Evolutionary conservation across 2,888 invertebrate species (phyloP), one percentile per base, ranked within the genome.

Genomic region (Diachrysia chrysitis): DNA sequence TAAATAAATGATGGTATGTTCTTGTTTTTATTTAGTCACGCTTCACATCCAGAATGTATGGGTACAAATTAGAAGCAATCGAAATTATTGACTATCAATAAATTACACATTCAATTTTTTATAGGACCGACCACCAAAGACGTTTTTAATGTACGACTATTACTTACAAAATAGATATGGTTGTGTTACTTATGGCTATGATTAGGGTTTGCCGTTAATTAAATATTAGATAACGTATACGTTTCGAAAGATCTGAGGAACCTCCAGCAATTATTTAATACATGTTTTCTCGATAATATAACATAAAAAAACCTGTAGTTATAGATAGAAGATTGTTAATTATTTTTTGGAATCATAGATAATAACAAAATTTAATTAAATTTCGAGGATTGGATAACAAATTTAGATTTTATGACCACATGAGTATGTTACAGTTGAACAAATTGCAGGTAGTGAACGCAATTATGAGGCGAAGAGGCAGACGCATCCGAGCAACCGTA

Each of bases 21-120:
- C 68, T 76, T 69, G 72, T 79, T 83, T 80, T 79, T 82, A 84
- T 85, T 85, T 84, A 84, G 84, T 83, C 75, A 77, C 84, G 85
- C 85, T 86, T 83, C 67, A 78, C 79, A 86, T 84, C 84, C 78
- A 77, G 66, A 79, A 89, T 89, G 85, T 85, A 82, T 82, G 84
- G 75, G 82, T 83, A 88, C 85, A 87, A 86, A 90, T 87, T 86
- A 87, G 83, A 85, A 85, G 84, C 87, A 90, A 89, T 90, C 89
- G 84, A 92, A 90, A 91, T 89, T 85, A 89, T 88, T 82, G 82
- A 81, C 66, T 73, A 75, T 70, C 83, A 84, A 87, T 87, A 89
- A 90, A 90, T 87, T 85, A 88, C 78, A 87, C 82, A 88, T 89
- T 85, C 64, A 71, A 86, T 85, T 85, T 85, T 85, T 81, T 82